These are phyloP conservation scores for Azorinus chamasolen DNA, from an alignment of 2,888 invertebrate species.

Conservation along the genomic window DNA sequence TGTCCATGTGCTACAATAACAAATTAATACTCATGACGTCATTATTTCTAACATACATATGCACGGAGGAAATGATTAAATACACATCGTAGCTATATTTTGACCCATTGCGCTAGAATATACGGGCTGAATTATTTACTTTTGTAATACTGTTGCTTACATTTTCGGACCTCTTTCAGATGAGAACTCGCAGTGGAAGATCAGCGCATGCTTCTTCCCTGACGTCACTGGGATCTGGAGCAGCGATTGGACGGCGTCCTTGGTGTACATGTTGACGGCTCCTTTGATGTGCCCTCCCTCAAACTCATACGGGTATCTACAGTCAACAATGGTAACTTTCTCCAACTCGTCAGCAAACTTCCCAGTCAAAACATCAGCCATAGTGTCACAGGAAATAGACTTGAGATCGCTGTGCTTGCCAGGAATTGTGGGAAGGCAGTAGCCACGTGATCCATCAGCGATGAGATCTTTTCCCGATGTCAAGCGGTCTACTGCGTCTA, in stretches of 20 bases:
- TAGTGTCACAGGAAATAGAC: slow-evolving; percentile 74
- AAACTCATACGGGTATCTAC: slow-evolving; percentile 57
- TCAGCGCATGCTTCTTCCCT: slow-evolving; percentile 53
- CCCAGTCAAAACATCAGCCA: slow-evolving; percentile 41
- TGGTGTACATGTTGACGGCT: slow-evolving; percentile 55
- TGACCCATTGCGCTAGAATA: too few species aligned
- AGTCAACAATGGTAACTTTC: slow-evolving; percentile 50
- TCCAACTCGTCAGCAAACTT: slow-evolving; percentile 25
- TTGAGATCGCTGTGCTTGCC: slow-evolving; percentile 80
- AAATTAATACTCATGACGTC: too few species aligned
- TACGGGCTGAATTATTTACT: too few species aligned
- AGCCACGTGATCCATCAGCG: slow-evolving; percentile 55
- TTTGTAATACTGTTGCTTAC: slow-evolving; percentile 26
- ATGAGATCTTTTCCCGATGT: slow-evolving; percentile 39
- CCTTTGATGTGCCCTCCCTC: slow-evolving; percentile 51
- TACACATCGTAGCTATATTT: too few species aligned
- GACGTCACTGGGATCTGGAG: slow-evolving; percentile 23
- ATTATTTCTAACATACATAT: too few species aligned
- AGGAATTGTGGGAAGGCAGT: slow-evolving; percentile 74
- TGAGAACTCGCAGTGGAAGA: slow-evolving; percentile 67
- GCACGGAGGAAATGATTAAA: too few species aligned
- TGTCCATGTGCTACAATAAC: too few species aligned
- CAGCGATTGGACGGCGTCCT: slow-evolving; percentile 45
- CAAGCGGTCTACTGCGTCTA: slow-evolving; percentile 48
- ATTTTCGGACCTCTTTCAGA: slow-evolving; percentile 62